Evolutionary conservation across 2,113 vertebrate species (phyloP), one percentile per base, ranked within the genome.

Genomic region (Menura novaehollandiae): DNA sequence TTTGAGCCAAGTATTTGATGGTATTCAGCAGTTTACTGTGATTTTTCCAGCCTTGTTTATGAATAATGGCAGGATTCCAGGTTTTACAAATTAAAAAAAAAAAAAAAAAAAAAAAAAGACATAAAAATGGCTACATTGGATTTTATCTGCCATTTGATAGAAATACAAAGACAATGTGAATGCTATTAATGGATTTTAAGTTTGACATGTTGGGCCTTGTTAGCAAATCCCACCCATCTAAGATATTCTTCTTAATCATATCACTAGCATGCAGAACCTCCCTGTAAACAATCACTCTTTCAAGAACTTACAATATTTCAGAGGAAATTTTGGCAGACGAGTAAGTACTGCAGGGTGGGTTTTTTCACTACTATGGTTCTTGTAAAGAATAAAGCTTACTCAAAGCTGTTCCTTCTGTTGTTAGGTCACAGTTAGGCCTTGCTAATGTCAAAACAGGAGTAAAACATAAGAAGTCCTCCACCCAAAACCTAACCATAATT

Each of bases 61-160:
- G 89, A 93, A 94, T 35, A 60, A 77, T 79, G 93, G 94, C 89
- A 62, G 13, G 6, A 47, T 44, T 97, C 95, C 88, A 95, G 73
- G 67, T 93, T 95, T 93, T 64, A 92, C 85, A 90, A 95, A 37
- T 69, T 71, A 3, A 76, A 91, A 66, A 66, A 91, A 63, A 91
- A 52, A 80, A 85, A 74, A n/a, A n/a, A n/a, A n/a, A n/a, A 28
- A 28, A 91, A 52, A 80, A 85, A 74, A 85, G 59, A 66, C 93
- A 91, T 84, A 72, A 92, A 95, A 96, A 63, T 64, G 63, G 63
- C 75, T 94, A 86, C 93, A 90, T 71, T 95, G 77, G 93, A 80
- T 93, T 94, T 86, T 92, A 37, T 93, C 95, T 96, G 86, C 82
- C 94, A 77, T 73, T 94, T 93, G 60, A 77, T 91, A 85, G 53